Evolutionary conservation across 2,113 vertebrate species (phyloP).

Genomic region (Atherinomorus stipes): DNA sequence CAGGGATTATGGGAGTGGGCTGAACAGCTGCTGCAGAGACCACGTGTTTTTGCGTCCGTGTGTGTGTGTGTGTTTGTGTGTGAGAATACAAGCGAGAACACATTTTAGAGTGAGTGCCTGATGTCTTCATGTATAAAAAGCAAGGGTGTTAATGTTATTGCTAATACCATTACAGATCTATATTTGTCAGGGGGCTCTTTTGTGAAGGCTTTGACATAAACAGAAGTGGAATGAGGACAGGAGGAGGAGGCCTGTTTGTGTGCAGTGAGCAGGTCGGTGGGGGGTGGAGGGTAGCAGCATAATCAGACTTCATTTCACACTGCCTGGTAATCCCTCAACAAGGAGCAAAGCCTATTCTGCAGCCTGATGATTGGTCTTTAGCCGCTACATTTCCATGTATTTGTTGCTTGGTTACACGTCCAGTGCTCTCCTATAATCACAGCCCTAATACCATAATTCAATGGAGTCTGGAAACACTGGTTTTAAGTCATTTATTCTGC

Average conservation of each 20-base stretch:
- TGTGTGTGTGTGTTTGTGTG: slow-evolving; percentile 17
- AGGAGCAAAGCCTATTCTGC: slow-evolving; percentile 64
- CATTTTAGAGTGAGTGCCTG: slow-evolving; percentile 25
- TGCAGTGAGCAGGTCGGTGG: slow-evolving; percentile 6
- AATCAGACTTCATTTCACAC: slow-evolving; percentile 77
- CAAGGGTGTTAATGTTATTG: slow-evolving; percentile 23
- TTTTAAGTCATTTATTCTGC: slow-evolving; percentile 29
- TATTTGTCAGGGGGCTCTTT: slow-evolving; percentile 38
- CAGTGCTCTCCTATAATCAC: slow-evolving; percentile 41
- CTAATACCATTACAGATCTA: slow-evolving; percentile 53
- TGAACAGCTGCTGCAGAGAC: slow-evolving; percentile 60
- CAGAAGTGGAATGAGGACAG: neutral
- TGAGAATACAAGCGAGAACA: slow-evolving; percentile 5
- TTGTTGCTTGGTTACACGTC: slow-evolving; percentile 56
- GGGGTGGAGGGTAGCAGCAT: slow-evolving; percentile 14
- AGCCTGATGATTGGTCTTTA: slow-evolving; percentile 68
- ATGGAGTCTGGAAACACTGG: slow-evolving; percentile 14
- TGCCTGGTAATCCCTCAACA: slow-evolving; percentile 66
- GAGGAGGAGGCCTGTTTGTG: slow-evolving; percentile 10
- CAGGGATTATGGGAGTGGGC: slow-evolving; percentile 66
- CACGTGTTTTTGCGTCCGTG: neutral
- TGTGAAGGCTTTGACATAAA: slow-evolving; percentile 37
- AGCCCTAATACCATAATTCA: slow-evolving; percentile 40
- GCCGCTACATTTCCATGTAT: slow-evolving; percentile 51
- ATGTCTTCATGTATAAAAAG: slow-evolving; percentile 44